A percentile compares a stretch with the other conserved stretches of the same genome.
Conservation (phyloP, 2,797 vertebrate species). For the Cephalopachus bancanus region DNA sequence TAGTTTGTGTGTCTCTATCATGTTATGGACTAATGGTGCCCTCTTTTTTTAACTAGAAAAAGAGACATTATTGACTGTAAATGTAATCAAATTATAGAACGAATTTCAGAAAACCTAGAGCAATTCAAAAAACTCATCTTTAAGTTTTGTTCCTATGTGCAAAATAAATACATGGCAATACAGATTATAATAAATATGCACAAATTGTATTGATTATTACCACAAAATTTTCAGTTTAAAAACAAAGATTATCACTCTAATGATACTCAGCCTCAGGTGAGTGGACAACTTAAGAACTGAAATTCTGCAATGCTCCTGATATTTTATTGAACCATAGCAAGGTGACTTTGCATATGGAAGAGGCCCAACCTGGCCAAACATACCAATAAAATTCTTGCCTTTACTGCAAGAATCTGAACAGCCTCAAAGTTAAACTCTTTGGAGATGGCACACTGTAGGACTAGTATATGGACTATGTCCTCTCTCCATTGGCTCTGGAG, state of each 20-base stretch:
- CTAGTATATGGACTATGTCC: background rate
- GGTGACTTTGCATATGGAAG: background rate
- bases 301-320: background rate
- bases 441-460: background rate
- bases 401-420: background rate
- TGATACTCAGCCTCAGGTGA: background rate
- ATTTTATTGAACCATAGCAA: background rate
- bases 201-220: background rate
- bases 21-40: fast-evolving
- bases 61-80: background rate
- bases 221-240: background rate
- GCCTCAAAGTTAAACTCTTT: background rate
- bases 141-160: background rate
- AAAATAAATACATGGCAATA: background rate
- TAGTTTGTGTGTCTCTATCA: background rate
- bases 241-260: background rate
- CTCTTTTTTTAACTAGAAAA: background rate
- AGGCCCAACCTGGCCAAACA: background rate
- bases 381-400: background rate
- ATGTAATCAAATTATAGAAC: background rate
- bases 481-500: background rate
- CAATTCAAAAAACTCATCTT: background rate
- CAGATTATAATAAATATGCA: background rate
- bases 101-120: background rate
- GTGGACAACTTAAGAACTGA: background rate